These are phyloP conservation scores for Leptodactylus fallax DNA, from an alignment of 2,797 vertebrate species.

Conservation along the genomic window DNA sequence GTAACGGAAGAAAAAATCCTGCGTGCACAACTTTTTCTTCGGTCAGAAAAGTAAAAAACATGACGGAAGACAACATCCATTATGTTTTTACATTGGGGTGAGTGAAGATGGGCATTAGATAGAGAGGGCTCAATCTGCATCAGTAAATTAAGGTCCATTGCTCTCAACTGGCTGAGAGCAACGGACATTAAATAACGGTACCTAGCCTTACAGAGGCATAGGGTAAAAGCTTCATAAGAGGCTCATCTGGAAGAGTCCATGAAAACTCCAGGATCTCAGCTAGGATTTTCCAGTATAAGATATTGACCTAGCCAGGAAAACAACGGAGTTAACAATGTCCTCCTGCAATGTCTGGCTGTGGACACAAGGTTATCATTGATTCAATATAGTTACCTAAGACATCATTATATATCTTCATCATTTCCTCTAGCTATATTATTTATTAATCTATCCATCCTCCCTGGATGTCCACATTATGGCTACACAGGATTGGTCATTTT, in stretches of 20 bases:
- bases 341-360: not conserved
- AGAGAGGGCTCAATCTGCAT: too few relatives aligned
- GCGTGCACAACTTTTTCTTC: too few relatives aligned
- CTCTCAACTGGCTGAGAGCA: too few relatives aligned
- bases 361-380: constrained; percentile 26
- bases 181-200: too few relatives aligned
- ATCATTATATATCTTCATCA: constrained; percentile 10
- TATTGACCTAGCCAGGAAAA: not conserved
- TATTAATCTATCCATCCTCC: constrained; percentile 8
- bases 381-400: constrained; percentile 1
- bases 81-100: too few relatives aligned
- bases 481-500: not conserved
- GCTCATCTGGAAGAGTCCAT: not conserved
- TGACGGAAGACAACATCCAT: too few relatives aligned
- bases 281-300: not conserved
- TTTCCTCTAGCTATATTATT: not conserved
- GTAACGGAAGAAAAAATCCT: too few relatives aligned
- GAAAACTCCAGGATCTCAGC: not conserved
- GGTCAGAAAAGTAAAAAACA: too few relatives aligned
- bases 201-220: too few relatives aligned
- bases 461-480: not conserved
- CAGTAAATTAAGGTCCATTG: too few relatives aligned
- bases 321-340: not conserved
- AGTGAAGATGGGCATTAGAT: too few relatives aligned
- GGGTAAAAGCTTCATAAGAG: too few relatives aligned